phyloP scores from a whole-genome alignment of 2,797 vertebrate species.

The Eutrigla gurnardus region DNA sequence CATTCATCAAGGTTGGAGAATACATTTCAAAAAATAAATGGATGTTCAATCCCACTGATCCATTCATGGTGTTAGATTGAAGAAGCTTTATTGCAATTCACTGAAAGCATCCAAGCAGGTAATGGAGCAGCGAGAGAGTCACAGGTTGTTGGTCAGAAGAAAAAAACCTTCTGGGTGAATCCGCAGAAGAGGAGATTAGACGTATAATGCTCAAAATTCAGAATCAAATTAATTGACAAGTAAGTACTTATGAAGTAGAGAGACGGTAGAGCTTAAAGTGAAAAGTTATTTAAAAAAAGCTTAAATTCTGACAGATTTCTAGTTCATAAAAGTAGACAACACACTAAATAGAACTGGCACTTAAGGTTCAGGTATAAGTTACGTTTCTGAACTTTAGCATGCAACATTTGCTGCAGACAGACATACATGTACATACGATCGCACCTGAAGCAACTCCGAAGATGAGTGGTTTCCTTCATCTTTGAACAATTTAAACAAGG shows the following conservation, averaged over 20 bases:
- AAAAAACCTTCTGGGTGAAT: slow-evolving; percentile 13
- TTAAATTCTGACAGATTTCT: background rate
- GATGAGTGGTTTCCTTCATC: background rate
- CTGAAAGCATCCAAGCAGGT: slow-evolving; percentile 35
- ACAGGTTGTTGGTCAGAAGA: slow-evolving; percentile 35
- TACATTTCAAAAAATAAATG: slow-evolving; percentile 28
- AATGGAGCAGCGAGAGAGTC: slow-evolving; percentile 38
- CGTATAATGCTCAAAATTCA: slow-evolving; percentile 1
- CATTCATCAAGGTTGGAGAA: slow-evolving; percentile 8
- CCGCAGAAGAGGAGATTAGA: background rate
- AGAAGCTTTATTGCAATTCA: slow-evolving; percentile 40
- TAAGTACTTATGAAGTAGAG: background rate
- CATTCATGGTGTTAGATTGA: slow-evolving; percentile 28
- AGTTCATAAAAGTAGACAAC: background rate
- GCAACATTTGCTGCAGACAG: background rate
- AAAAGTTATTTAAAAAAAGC: background rate
- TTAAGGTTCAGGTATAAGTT: too few relatives aligned
- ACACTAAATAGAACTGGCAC: too few relatives aligned
- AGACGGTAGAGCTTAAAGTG: background rate
- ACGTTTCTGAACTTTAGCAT: background rate
- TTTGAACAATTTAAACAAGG: slow-evolving; percentile 8
- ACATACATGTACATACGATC: background rate
- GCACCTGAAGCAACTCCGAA: background rate
- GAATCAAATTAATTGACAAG: slow-evolving; percentile 2
- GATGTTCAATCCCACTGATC: slow-evolving; percentile 28